A percentile compares a stretch with the other conserved stretches of the same genome.
These are phyloP conservation scores for Myotis vivesi DNA, from an alignment of 2,797 vertebrate species.

Conservation along the genomic window DNA sequence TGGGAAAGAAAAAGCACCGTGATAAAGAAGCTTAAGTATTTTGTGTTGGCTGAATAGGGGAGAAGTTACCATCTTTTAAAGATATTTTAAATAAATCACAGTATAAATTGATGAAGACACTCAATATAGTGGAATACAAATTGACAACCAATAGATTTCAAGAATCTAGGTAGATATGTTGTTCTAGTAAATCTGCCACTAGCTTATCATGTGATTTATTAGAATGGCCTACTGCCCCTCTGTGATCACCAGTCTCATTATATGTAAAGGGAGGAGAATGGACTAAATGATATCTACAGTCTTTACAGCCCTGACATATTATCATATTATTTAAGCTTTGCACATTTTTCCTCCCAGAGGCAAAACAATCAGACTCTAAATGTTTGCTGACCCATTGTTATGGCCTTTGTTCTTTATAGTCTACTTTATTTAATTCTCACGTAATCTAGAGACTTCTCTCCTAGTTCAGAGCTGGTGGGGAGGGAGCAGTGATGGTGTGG, in stretches of 20 bases:
- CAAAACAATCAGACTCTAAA: background rate
- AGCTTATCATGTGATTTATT: background rate
- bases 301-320: background rate
- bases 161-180: background rate
- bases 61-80: background rate
- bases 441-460: background rate
- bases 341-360: background rate
- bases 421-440: background rate
- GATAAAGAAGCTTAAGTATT: background rate
- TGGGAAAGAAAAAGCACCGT: background rate
- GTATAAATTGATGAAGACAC: background rate
- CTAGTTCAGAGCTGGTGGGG: background rate
- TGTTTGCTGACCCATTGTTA: background rate
- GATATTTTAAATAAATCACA: constrained; percentile 13
- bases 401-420: background rate
- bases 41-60: background rate
- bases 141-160: background rate
- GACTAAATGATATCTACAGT: background rate
- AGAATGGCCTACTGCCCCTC: background rate
- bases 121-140: background rate
- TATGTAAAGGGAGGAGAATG: background rate
- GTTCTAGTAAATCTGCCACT: background rate
- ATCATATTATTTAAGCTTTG: background rate
- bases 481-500: background rate
- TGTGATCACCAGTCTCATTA: background rate